Conservation (phyloP, 2,888 invertebrate genomes). For the Athalia circularis region DNA sequence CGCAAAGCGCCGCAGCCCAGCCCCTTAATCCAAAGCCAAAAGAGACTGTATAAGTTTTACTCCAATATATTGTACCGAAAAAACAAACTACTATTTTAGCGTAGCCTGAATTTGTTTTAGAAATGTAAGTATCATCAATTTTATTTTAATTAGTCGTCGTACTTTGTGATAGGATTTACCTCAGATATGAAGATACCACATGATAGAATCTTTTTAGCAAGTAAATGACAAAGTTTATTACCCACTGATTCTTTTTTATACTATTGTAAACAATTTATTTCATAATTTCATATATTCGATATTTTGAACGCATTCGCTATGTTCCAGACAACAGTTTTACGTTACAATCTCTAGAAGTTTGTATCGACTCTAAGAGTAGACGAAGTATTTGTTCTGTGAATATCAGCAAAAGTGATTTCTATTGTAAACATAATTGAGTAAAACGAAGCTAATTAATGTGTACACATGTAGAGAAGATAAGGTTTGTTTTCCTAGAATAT, state of each 20-base stretch:
- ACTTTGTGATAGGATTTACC: background rate
- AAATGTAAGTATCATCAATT: background rate
- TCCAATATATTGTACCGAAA: no score
- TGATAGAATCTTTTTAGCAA: conserved; percentile 22
- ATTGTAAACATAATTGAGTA: no score
- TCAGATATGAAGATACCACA: background rate
- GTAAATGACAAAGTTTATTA: conserved; percentile 28
- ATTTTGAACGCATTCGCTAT: no score
- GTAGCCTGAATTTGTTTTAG: background rate
- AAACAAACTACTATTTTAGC: no score
- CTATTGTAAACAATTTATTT: conserved; percentile 26
- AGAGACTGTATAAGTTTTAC: conserved; percentile 57
- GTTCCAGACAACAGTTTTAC: no score
- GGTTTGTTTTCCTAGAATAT: no score
- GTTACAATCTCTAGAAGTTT: no score
- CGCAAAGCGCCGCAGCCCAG: conserved; percentile 57
- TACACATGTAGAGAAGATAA: no score
- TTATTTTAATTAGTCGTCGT: background rate
- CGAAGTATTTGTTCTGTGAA: no score
- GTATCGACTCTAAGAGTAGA: no score
- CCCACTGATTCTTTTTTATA: conserved; percentile 19
- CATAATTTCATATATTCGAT: background rate
- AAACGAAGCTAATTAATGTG: no score
- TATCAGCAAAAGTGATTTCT: no score
- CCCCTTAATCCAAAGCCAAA: conserved; percentile 64